Evolutionary conservation across 2,113 vertebrate species (phyloP), one percentile per base, ranked within the genome.

Genomic region (Nibea albiflora): DNA sequence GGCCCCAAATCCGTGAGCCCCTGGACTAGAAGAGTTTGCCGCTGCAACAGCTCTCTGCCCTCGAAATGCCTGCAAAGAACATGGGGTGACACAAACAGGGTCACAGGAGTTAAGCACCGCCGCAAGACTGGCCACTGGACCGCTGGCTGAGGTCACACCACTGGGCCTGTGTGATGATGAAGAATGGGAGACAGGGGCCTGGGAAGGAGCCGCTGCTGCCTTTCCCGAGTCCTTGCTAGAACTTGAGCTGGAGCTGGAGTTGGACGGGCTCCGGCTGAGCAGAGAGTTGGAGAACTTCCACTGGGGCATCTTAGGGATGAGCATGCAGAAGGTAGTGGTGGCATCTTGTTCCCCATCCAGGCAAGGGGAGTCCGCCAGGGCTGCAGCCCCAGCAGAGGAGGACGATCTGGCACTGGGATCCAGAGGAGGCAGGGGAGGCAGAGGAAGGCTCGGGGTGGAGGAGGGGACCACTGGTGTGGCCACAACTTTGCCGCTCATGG

Each of bases 211-310:
- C 53, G 76, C 28, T 50, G 87, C 80, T 6, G 88, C 84, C 82
- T 93, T 94, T 76, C 86, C 80, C 0, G 94, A 94, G 90, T 97
- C 95, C 90, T 96, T 96, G 93, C 94, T 95, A 52, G 94, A 94
- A 88, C 92, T 90, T 0, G 96, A 96, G 85, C 95, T 92, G 50
- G 94, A 94, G 88, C 93, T 95, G 82, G 95, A 93, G 67, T 94
- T 95, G n/a, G 96, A 96, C 0, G 96, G 96, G 81, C 96, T 96
- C 53, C 97, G 94, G 88, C 96, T 96, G 81, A 98, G 95, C 86
- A 97, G 95, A 9, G 96, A 95, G 67, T 96, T 95, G 50, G 96
- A 96, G 91, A 98, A 97, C 94, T 98, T 98, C 97, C 97, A 98
- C 66, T 97, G 97, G 75, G 97, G 96, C 95, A 98, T 97, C 86